These are phyloP conservation scores for Tadarida brasiliensis DNA, from an alignment of 2,797 vertebrate species.

Conservation along the genomic window DNA sequence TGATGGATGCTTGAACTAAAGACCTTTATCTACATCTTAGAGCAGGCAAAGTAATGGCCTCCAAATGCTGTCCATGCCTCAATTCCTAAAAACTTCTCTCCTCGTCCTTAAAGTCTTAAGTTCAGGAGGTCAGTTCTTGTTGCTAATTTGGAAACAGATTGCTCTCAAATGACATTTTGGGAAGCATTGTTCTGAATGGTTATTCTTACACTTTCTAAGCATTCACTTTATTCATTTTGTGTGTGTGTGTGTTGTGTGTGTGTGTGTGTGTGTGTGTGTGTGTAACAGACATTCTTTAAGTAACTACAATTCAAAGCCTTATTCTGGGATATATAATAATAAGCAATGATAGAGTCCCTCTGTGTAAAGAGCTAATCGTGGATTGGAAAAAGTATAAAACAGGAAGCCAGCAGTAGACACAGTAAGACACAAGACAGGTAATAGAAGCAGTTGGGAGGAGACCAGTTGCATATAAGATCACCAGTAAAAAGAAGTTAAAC, in stretches of 20 bases:
- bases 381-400: neutral
- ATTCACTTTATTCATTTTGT: neutral
- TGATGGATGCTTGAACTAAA: neutral
- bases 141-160: neutral
- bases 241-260: neutral
- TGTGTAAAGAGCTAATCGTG: neutral
- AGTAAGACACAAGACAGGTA: neutral
- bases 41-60: neutral
- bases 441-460: neutral
- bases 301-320: neutral
- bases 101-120: neutral
- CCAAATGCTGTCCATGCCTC: neutral
- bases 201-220: neutral
- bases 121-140: neutral
- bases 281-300: neutral
- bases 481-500: neutral
- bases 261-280: neutral
- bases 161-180: neutral
- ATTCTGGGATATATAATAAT: neutral
- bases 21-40: constrained; percentile 32
- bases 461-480: neutral
- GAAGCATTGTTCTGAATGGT: neutral
- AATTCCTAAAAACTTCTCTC: neutral
- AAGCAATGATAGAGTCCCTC: neutral
- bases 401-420: neutral